These are phyloP conservation scores for Conger conger DNA, from an alignment of 2,113 vertebrate genomes.

Conservation along the genomic window DNA sequence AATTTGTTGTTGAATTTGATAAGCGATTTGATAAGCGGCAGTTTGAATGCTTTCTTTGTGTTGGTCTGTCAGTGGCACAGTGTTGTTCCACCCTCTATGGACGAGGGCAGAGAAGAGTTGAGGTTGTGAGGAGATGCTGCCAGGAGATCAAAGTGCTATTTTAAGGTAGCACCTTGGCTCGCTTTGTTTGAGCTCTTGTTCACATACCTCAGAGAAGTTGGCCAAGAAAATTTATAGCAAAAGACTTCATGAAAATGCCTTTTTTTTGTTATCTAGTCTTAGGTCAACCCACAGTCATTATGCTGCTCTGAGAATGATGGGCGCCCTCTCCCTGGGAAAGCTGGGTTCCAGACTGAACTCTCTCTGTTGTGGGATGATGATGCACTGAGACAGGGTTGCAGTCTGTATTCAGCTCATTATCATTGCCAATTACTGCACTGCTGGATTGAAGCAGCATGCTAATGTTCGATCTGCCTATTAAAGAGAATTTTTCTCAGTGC, in stretches of 20 bases:
- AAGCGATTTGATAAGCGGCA: too few relatives aligned
- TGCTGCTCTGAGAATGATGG: not conserved
- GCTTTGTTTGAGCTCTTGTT: too few relatives aligned
- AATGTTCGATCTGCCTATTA: not conserved
- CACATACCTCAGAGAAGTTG: not conserved
- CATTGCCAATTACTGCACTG: not conserved
- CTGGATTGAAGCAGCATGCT: slow-evolving; percentile 4
- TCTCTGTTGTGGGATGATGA: not conserved
- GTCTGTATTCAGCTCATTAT: slow-evolving; percentile 14
- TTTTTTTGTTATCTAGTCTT: not conserved
- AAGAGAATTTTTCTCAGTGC: not conserved
- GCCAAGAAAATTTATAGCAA: not conserved
- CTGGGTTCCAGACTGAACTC: not conserved
- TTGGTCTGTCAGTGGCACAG: too few relatives aligned
- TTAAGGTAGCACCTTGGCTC: too few relatives aligned
- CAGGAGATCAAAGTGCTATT: too few relatives aligned
- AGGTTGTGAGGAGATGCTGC: too few relatives aligned
- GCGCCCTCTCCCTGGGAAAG: not conserved
- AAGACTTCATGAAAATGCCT: not conserved
- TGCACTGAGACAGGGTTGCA: not conserved
- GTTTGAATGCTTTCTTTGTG: too few relatives aligned
- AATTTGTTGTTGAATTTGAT: too few relatives aligned
- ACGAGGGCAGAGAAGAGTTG: too few relatives aligned
- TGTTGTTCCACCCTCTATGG: too few relatives aligned
- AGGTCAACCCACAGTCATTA: not conserved